Percentiles rank a stretch among this genome's conserved stretches.
These are phyloP conservation scores for Wasmannia auropunctata DNA, from an alignment of 1,140 invertebrate genomes.

Conservation along the genomic window DNA sequence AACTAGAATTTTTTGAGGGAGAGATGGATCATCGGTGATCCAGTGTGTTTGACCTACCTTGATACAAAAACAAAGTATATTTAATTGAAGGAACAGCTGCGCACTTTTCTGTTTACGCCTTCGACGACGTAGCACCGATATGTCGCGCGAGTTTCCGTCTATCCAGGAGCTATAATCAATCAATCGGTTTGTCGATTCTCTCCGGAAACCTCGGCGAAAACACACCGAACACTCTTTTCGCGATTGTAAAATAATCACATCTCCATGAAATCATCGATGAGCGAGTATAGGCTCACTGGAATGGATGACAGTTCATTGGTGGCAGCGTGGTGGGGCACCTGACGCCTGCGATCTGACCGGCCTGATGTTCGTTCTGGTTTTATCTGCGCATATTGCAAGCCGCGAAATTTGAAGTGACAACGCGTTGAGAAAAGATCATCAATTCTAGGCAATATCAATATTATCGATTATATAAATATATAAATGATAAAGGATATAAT, in stretches of 20 bases:
- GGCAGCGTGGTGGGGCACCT: neutral
- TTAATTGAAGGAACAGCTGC: neutral
- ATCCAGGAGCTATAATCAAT: neutral
- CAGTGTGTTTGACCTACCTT: slow-evolving; percentile 36
- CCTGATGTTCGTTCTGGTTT: neutral
- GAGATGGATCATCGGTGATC: neutral
- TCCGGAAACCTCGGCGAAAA: neutral
- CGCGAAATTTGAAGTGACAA: neutral
- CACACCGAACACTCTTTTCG: slow-evolving; percentile 46
- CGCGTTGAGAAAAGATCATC: neutral
- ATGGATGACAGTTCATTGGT: slow-evolving; percentile 4
- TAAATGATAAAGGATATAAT: no score
- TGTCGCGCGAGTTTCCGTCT: neutral
- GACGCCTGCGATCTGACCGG: no score
- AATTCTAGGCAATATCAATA: neutral
- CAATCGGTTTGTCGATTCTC: slow-evolving; percentile 1
- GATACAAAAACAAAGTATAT: neutral
- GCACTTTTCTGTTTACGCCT: slow-evolving; percentile 6
- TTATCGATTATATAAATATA: neutral
- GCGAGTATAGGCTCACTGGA: neutral
- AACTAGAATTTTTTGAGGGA: neutral
- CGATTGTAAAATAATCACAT: neutral
- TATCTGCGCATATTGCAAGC: neutral
- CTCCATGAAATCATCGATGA: slow-evolving; percentile 1
- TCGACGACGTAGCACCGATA: neutral